Evolutionary conservation across 2,113 vertebrate species (phyloP), one percentile per base, ranked within the genome.

Genomic region (Typhlomys cinereus): DNA sequence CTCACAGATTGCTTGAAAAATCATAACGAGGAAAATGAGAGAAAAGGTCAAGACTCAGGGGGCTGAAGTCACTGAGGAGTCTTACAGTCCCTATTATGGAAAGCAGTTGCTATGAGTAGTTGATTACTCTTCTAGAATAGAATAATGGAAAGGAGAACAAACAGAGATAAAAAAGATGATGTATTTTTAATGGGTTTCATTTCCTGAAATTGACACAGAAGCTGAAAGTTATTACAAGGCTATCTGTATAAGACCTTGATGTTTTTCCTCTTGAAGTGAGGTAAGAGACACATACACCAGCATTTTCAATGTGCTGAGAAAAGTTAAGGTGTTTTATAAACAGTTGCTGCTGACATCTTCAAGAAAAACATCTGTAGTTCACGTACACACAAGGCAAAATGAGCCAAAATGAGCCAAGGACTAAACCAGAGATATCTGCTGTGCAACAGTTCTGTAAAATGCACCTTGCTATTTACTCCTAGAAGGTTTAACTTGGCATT

Each of bases 1-100:
- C 67, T 92, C 46, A 67, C 59, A 17, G 25, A 80, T 81, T 57
- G 75, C 74, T 86, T 44, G n/a, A 52, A 81, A 95, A 91, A 57
- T 2, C 41, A 41, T 75, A 8, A 69, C 1, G 3, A 95, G 83
- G 87, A 94, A 83, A 75, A 75, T 79, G 80, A 70, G 50, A 93
- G 54, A 34, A 54, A 75, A 93, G 71, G 29, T 86, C 67, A 71
- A 84, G 46, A 84, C 17, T 78, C 50, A 76, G 71, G 71, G n/a
- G 73, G 82, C 54, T 76, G 39, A 85, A 75, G 1, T 4, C 29
- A 79, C 23, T 39, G 44, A 39, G 36, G 41, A 25, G 20, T 52
- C 85, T 39, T 48, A 7, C 1, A 0, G 5, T 59, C 73, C 2
- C 29, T 69, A 15, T 52, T 41, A 84, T 6, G 1, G 46, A 61